Base-by-base conservation (phyloP, 1,140 invertebrate genomes). In the Lepidurus apus region DNA sequence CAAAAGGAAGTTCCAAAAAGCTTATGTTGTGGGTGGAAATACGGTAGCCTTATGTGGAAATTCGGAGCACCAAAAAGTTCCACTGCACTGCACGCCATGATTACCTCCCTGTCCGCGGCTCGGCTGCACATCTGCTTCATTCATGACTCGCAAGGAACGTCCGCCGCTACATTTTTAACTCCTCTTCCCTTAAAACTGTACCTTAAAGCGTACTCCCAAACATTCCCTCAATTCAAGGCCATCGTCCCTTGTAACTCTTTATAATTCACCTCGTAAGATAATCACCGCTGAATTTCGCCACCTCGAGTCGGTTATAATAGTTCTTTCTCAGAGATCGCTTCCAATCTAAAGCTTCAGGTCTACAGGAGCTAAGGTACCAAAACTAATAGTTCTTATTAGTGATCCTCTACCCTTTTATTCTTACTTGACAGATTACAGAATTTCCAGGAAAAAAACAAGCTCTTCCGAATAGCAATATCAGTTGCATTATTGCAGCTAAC, bases 111-210 rank as follows among this genome's bases (percentile, higher is more conserved):
- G 53, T 65, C 21, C 53, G 53, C 53, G 53, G 53, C 53, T 65
- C 53, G 53, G 53, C 53, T 65, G 53, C 53, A 65, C 53, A 65
- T 65, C 53, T 65, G 53, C 53, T 65, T 65, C 53, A 65, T 65
- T 65, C 53, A 65, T 1, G 21, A 65, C 53, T 65, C 21, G 53
- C 53, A n/a, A 65, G 21, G 53, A 65, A 65, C 17, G 21, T 65
- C n/a, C 53, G 53, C 53, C 21, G 21, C 9, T 65, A 21, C 7
- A 65, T 7, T 65, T 65, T 21, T n/a, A 21, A 65, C 13, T 65
- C 53, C n/a, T n/a, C n/a, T n/a, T n/a, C n/a, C 53, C 17, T 17
- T 17, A 4, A 17, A 65, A 17, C 53, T 34, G 34, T 34, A 34
- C 34, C 34, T 34, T 34, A 34, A 34, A 34, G 21, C 10, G n/a